Percentiles rank a stretch among this genome's conserved stretches.
These are phyloP conservation scores for Aphidius ervi DNA, from an alignment of 1,140 invertebrate species.

Conservation along the genomic window DNA sequence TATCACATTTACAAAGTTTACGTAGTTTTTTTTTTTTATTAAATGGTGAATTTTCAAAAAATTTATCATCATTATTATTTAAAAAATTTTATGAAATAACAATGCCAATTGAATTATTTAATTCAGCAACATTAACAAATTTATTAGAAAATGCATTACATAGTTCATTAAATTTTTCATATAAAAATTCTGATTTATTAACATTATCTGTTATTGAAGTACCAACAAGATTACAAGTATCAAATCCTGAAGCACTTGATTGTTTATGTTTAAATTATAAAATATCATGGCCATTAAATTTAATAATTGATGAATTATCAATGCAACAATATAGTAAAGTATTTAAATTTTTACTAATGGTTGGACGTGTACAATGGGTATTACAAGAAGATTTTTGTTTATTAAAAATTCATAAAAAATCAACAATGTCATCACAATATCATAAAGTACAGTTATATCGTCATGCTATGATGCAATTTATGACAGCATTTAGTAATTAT, in stretches of 20 bases:
- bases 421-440: slow-evolving; percentile 38
- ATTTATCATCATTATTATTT: slow-evolving; percentile 64
- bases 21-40: slow-evolving; percentile 71
- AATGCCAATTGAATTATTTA: slow-evolving; percentile 63
- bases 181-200: slow-evolving; percentile 41
- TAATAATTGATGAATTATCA: slow-evolving; percentile 66
- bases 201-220: slow-evolving; percentile 39
- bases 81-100: slow-evolving; percentile 59
- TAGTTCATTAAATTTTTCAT: slow-evolving; percentile 40
- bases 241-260: slow-evolving; percentile 60
- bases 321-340: slow-evolving; percentile 67
- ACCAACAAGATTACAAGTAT: slow-evolving; percentile 37
- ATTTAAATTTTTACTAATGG: slow-evolving; percentile 70
- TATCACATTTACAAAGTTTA: slow-evolving; percentile 66
- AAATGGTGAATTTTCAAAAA: slow-evolving; percentile 71
- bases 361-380: slow-evolving; percentile 69
- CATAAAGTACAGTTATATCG: slow-evolving; percentile 60
- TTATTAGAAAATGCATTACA: slow-evolving; percentile 63
- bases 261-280: slow-evolving; percentile 66
- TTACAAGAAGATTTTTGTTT: slow-evolving; percentile 62
- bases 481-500: slow-evolving; percentile 68
- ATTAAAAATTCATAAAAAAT: slow-evolving; percentile 42
- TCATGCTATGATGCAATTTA: slow-evolving; percentile 69
- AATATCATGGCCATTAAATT: slow-evolving; percentile 71
- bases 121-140: slow-evolving; percentile 62